These are phyloP conservation scores for Anastrepha ludens DNA, from an alignment of 1,140 invertebrate genomes.

Conservation along the genomic window DNA sequence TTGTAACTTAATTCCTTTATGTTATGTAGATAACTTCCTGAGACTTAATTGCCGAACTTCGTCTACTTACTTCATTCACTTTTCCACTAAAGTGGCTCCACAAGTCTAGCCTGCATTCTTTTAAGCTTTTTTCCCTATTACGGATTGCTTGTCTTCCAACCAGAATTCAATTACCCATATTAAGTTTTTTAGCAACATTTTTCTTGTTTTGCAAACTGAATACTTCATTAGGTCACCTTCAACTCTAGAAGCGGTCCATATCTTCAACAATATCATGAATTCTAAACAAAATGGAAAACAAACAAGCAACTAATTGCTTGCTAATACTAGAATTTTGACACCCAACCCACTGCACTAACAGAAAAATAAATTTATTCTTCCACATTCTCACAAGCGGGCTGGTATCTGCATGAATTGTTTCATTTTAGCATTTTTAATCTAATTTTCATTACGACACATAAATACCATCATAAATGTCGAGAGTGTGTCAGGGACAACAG, in stretches of 20 bases:
- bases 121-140: no score
- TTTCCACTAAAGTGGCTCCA: no score
- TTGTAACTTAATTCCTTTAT: no score
- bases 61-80: no score
- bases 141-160: no score
- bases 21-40: no score
- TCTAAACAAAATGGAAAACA: constrained; percentile 36
- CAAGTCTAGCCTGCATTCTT: no score
- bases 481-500: constrained; percentile 8
- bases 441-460: constrained; percentile 57
- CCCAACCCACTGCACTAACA: neutral
- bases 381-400: neutral
- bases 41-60: no score
- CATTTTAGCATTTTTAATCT: constrained; percentile 52
- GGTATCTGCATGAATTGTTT: constrained; percentile 38
- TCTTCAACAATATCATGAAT: neutral
- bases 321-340: neutral
- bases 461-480: constrained; percentile 54
- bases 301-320: constrained; percentile 38
- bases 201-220: neutral
- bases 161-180: no score
- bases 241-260: neutral
- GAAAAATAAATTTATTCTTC: neutral
- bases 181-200: neutral
- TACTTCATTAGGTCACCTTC: constrained; percentile 27